Evolutionary conservation across 2,888 invertebrate genomes (phyloP), one percentile per base, ranked within the genome.

Genomic region (Drosophila robusta): DNA sequence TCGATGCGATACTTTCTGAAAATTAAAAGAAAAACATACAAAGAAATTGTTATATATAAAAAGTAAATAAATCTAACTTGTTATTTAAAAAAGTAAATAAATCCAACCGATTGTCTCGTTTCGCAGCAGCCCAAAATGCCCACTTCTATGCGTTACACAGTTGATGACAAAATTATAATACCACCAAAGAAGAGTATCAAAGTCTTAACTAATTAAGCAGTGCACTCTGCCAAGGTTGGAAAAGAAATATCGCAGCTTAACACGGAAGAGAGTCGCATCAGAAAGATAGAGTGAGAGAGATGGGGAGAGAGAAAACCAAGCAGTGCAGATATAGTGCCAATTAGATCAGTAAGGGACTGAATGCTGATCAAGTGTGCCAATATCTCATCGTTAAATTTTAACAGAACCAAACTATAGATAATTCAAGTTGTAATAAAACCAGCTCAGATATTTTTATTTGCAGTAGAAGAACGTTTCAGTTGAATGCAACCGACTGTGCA

Each of bases 151-250:
- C 34, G 12, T 34, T 34, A 12, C 34, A 34, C 1, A 34, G 12
- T 34, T 34, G 4, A 0, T 34, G 34, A 34, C 34, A 34, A 34
- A 34, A 12, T 5, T 9, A 22, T 12, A 6, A 42, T 29, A 29
- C 29, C 29, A 0, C 9, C 26, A 1, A 3, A 29, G 29, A 29
- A 29, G 29, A 3, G 29, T 29, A 29, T 29, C 29, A 3, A 47
- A 45, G 56, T 36, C 16, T 14, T 38, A 47, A 51, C 69, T 70
- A 70, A 70, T 70, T 62, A 70, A 11, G 22, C 39, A 9, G 7
- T 32, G 8, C 5, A 22, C 18, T 44, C 32, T 42, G 22, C 39
- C 29, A 9, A 24, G 8, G 14, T 12, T 24, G 29, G 8, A 14
- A n/a, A 46, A 47, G 36, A 67, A 47, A 44, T 52, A 68, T 68